phyloP scores from a whole-genome alignment of 2,888 invertebrate genomes.

The Ormyrus pomaceus region DNA sequence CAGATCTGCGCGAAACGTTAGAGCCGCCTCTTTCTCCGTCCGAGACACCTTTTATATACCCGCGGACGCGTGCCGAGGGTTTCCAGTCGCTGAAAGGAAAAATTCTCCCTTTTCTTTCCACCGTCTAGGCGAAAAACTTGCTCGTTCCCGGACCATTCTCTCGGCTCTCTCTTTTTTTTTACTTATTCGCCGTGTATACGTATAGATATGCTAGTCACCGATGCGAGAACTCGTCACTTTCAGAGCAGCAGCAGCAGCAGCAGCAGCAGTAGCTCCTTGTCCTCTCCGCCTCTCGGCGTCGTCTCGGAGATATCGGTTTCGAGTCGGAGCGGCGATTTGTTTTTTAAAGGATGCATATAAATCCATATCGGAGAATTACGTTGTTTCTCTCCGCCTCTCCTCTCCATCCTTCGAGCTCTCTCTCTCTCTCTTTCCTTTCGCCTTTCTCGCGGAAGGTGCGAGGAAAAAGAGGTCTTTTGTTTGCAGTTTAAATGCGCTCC shows the following conservation, averaged over 20 bases:
- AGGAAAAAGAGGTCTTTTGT: slow-evolving; percentile 9
- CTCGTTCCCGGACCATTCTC: slow-evolving; percentile 21
- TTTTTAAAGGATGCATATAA: no score
- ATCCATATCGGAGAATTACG: no score
- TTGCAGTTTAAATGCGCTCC: slow-evolving; percentile 41
- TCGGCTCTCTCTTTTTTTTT: not conserved
- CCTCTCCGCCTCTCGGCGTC: no score
- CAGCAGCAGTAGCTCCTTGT: no score
- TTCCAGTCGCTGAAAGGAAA: slow-evolving; percentile 19
- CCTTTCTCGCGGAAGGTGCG: slow-evolving; percentile 7
- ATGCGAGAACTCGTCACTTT: slow-evolving; percentile 49
- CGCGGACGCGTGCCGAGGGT: not conserved
- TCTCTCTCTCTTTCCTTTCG: slow-evolving; percentile 16
- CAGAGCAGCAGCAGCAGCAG: slow-evolving; percentile 10
- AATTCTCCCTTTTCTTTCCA: slow-evolving; percentile 18
- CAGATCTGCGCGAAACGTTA: slow-evolving; percentile 9
- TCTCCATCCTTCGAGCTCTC: not conserved
- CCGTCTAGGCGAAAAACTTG: slow-evolving; percentile 15
- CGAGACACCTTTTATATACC: slow-evolving; percentile 9
- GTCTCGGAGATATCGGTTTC: no score
- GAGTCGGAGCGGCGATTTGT: no score
- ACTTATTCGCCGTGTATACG: not conserved
- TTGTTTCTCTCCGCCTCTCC: no score
- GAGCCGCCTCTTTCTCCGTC: not conserved
- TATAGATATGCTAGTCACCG: slow-evolving; percentile 21